phyloP scores from a whole-genome alignment of 1,140 invertebrate genomes.

The Adelges cooleyi region DNA sequence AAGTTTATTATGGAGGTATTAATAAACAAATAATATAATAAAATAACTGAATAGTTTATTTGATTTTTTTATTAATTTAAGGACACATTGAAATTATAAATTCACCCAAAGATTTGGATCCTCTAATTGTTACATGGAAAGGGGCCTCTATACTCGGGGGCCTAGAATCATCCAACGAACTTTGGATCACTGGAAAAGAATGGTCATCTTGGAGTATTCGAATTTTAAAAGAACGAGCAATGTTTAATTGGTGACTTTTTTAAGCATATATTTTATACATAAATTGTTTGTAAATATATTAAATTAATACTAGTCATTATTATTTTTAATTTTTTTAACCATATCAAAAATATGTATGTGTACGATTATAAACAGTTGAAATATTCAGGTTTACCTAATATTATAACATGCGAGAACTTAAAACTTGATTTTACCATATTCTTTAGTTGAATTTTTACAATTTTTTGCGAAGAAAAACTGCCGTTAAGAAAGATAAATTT shows the following conservation, averaged over 20 bases:
- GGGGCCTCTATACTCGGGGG: slow-evolving; percentile 86
- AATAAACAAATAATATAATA: slow-evolving; percentile 5
- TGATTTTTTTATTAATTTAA: slow-evolving; percentile 33
- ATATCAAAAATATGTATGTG: neutral
- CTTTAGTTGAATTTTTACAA: too few species aligned
- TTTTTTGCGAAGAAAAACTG: too few species aligned
- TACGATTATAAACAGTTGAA: too few species aligned
- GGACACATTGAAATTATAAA: slow-evolving; percentile 74
- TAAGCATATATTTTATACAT: neutral
- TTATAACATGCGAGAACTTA: too few species aligned
- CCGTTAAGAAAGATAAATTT: too few species aligned
- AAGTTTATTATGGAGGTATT: slow-evolving; percentile 17
- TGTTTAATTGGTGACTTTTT: slow-evolving; percentile 56
- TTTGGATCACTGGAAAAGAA: slow-evolving; percentile 79
- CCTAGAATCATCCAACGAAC: slow-evolving; percentile 80
- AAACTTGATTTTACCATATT: too few species aligned
- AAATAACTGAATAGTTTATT: neutral
- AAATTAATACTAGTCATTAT: neutral
- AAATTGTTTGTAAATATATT: neutral
- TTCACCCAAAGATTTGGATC: slow-evolving; percentile 78
- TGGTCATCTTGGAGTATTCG: slow-evolving; percentile 77
- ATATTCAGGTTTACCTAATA: too few species aligned
- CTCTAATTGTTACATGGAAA: slow-evolving; percentile 81
- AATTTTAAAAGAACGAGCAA: slow-evolving; percentile 73
- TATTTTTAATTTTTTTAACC: neutral